phyloP scores from a whole-genome alignment of 2,888 invertebrate species.

The Drosophila anceps region DNA sequence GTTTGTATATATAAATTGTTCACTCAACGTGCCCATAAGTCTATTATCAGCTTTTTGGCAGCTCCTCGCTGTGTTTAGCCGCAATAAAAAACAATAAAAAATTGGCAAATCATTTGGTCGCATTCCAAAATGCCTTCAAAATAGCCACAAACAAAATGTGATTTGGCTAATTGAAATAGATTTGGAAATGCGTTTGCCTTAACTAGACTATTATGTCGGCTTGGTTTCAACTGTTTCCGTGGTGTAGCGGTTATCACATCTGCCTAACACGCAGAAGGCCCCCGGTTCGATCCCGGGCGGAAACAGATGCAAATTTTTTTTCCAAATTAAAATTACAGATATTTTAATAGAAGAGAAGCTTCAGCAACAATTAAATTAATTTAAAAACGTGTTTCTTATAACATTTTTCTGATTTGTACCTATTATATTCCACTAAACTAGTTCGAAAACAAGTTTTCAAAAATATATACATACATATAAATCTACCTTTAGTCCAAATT shows the following conservation, averaged over 20 bases:
- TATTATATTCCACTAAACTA: neutral
- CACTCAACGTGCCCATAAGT: slow-evolving; percentile 53
- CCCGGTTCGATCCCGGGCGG: slow-evolving; percentile 86
- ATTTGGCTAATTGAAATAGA: slow-evolving; percentile 37
- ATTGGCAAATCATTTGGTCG: slow-evolving; percentile 39
- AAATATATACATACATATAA: neutral
- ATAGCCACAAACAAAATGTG: slow-evolving; percentile 42
- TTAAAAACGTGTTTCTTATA: slow-evolving; percentile 6
- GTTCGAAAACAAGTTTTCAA: slow-evolving; percentile 19
- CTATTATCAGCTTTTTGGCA: slow-evolving; percentile 43
- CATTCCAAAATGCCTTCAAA: slow-evolving; percentile 56
- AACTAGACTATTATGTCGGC: slow-evolving; percentile 25
- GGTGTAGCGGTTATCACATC: slow-evolving; percentile 86
- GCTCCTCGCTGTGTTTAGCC: slow-evolving; percentile 30
- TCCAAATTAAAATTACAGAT: neutral
- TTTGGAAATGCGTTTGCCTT: neutral
- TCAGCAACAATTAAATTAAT: neutral
- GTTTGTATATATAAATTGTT: slow-evolving; percentile 30
- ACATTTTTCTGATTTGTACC: neutral
- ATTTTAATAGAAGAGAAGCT: neutral
- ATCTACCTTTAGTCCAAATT: neutral
- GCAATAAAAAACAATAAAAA: slow-evolving; percentile 40
- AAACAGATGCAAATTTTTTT: slow-evolving; percentile 48
- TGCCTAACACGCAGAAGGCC: slow-evolving; percentile 86
- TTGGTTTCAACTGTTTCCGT: slow-evolving; percentile 78